Evolutionary conservation across 2,113 vertebrate species (phyloP).

Genomic region (Pyxicephalus adspersus): DNA sequence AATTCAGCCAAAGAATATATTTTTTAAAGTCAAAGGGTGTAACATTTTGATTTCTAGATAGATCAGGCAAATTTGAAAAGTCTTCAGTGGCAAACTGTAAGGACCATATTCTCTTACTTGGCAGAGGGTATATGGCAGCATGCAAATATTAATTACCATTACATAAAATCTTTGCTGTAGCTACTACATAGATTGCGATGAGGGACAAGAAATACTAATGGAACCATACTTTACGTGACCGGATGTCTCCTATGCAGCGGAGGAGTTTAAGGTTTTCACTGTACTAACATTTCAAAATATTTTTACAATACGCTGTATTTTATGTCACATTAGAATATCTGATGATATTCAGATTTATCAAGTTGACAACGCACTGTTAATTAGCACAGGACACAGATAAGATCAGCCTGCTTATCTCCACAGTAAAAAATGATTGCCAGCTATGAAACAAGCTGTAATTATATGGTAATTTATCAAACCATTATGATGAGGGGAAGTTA

Average conservation of each 20-base stretch:
- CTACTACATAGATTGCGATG: too few species aligned
- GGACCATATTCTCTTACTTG: too few species aligned
- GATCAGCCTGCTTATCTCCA: conserved; percentile 34
- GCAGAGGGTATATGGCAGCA: too few species aligned
- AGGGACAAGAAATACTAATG: too few species aligned
- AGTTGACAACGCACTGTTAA: conserved; percentile 32
- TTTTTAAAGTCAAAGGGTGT: neutral
- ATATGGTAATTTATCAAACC: conserved; percentile 23
- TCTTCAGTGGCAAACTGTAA: too few species aligned
- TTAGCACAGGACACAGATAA: conserved; percentile 24
- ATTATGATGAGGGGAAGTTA: conserved; percentile 12
- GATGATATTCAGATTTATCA: conserved; percentile 22
- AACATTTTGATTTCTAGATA: neutral
- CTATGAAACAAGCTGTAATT: conserved; percentile 15
- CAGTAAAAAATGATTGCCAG: conserved; percentile 27
- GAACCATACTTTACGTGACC: too few species aligned
- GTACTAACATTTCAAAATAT: too few species aligned
- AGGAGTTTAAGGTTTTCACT: too few species aligned
- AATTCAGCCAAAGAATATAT: neutral
- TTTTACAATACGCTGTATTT: neutral
- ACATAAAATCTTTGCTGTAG: too few species aligned
- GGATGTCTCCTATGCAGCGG: too few species aligned
- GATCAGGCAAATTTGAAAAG: too few species aligned
- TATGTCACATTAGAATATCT: conserved; percentile 8
- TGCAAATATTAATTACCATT: too few species aligned